These are phyloP conservation scores for Potamarius usumacintae DNA, from an alignment of 2,113 vertebrate species.

Conservation along the genomic window DNA sequence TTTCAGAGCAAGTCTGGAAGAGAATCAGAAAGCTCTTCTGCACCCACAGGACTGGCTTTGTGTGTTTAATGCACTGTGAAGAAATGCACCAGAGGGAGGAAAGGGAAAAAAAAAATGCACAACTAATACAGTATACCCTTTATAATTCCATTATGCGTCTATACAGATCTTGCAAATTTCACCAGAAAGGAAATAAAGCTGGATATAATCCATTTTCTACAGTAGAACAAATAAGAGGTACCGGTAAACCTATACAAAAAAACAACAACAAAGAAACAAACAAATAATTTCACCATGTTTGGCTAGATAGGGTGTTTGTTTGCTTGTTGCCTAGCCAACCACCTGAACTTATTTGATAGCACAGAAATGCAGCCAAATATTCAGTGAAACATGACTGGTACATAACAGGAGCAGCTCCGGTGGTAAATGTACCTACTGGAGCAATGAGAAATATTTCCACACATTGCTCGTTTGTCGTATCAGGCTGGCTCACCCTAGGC, in stretches of 20 bases:
- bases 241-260: background rate
- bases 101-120: slow-evolving; percentile 8
- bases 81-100: slow-evolving; percentile 42
- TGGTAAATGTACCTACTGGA: background rate
- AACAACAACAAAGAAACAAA: background rate
- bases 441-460: background rate
- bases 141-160: slow-evolving; percentile 25
- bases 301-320: slow-evolving; percentile 26
- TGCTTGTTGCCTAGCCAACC: slow-evolving; percentile 24
- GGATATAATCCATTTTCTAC: background rate
- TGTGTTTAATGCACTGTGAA: slow-evolving; percentile 56
- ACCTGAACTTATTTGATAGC: slow-evolving; percentile 38
- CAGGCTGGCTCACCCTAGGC: background rate
- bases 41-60: slow-evolving; percentile 53
- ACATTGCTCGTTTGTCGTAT: background rate
- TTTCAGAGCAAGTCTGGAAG: slow-evolving; percentile 57
- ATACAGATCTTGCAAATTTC: background rate
- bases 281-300: slow-evolving; percentile 27
- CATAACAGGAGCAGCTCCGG: slow-evolving; percentile 6
- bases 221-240: background rate
- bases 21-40: slow-evolving; percentile 57
- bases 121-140: slow-evolving; percentile 24
- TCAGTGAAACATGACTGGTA: slow-evolving; percentile 17
- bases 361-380: slow-evolving; percentile 30
- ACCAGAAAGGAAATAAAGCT: background rate